phyloP scores from a whole-genome alignment of 2,113 vertebrate genomes.

The Chionomys nivalis region DNA sequence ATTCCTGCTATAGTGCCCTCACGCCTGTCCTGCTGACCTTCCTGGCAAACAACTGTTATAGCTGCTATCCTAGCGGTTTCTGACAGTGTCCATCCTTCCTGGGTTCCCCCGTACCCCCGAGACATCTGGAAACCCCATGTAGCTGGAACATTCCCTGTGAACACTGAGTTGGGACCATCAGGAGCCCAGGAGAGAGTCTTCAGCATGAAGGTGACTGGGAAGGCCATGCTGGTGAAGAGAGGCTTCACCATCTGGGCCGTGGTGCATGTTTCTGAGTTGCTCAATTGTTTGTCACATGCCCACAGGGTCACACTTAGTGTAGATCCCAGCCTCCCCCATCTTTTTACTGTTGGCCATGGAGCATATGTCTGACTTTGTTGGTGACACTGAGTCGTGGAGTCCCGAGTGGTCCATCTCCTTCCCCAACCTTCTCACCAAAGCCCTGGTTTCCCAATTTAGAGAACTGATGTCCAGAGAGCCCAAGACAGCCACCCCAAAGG shows the following conservation, averaged over 20 bases:
- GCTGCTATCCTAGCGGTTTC: not conserved
- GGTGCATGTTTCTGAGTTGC: not conserved
- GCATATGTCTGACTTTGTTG: rapidly evolving
- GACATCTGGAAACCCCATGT: no score
- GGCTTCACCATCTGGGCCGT: not conserved
- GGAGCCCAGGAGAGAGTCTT: rapidly evolving
- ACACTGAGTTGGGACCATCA: rapidly evolving
- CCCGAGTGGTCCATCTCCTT: not conserved
- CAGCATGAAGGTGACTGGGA: no score
- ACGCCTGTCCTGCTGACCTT: no score
- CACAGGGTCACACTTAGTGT: not conserved
- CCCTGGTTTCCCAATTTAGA: rapidly evolving
- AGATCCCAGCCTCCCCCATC: not conserved
- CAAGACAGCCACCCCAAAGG: rapidly evolving
- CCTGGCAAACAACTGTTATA: not conserved
- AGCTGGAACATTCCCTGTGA: not conserved
- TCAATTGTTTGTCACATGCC: not conserved
- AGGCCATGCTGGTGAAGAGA: no score
- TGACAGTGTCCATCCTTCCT: rapidly evolving
- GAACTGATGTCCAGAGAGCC: not conserved
- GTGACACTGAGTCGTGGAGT: rapidly evolving
- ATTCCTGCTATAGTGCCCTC: no score
- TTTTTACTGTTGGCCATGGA: rapidly evolving
- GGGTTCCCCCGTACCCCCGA: rapidly evolving
- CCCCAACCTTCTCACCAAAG: not conserved